Base-by-base conservation (phyloP, 2,888 invertebrate genomes). In the Cataglyphis albicans region DNA sequence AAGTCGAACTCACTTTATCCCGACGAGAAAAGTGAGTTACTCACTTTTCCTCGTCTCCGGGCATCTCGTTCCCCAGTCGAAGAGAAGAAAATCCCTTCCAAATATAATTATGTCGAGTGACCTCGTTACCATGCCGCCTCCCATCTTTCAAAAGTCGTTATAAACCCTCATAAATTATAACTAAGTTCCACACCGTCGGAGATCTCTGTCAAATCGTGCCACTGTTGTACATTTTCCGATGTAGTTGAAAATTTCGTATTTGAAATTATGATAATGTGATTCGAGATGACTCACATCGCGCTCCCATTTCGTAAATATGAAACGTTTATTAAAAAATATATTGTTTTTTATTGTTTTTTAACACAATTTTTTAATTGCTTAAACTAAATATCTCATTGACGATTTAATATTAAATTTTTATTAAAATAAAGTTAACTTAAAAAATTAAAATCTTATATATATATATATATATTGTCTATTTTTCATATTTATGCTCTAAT, bases 21-120 rank as follows among this genome's bases (percentile, higher is more conserved):
- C 82, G 87, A 88, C 87, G 86, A 87, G 83, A 73, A 90, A 90
- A 90, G 88, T 90, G 89, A 90, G 89, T 90, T 90, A 89, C 84
- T 84, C 82, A 88, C 88, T 88, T 87, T 70, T 88, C 81, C 86
- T 75, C 87, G 80, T 84, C 86, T 73, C 82, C 80, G 35, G 44
- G 21, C 83, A 52, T 86, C 55, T 32, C 68, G 84, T 78, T 80
- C 65, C 48, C 48, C 67, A 61, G 29, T 83, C 32, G 52, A 21
- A 38, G 61, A 38, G 61, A 84, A 81, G 87, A 84, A 84, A 86
- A 87, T 88, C 86, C 84, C 85, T 76, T 84, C 65, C 52, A 81
- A 88, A 87, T 83, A 65, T 84, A 88, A 89, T 88, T 88, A 87
- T 82, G 78, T 82, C 81, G 65, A 85, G 78, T 78, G 59, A 74